Percentiles rank a stretch among this genome's conserved stretches.
phyloP scores from a whole-genome alignment of 2,888 invertebrate genomes.

The Chloroclystis v-ata region DNA sequence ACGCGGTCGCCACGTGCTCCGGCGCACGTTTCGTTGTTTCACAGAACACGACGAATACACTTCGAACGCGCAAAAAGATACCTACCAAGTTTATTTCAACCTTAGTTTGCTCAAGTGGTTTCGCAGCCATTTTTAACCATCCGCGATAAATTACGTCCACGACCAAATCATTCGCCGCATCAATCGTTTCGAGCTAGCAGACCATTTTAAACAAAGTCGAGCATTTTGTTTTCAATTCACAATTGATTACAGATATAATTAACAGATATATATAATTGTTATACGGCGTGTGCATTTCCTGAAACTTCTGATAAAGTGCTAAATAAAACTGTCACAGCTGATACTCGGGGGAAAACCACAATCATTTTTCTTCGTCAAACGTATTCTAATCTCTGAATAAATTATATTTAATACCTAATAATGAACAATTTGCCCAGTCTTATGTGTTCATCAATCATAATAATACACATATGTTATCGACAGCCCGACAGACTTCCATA shows the following conservation, averaged over 20 bases:
- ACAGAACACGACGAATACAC: constrained; percentile 24
- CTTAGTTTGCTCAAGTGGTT: background rate
- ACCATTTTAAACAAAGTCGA: constrained; percentile 29
- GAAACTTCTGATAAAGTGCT: constrained; percentile 43
- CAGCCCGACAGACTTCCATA: background rate
- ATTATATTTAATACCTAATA: no score
- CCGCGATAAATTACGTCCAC: background rate
- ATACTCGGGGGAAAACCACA: constrained; percentile 37
- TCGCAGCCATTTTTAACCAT: background rate
- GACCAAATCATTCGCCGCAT: constrained; percentile 6
- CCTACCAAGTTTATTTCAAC: constrained; percentile 2
- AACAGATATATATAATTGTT: no score
- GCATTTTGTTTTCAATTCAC: constrained; percentile 23
- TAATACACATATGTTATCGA: constrained; percentile 15
- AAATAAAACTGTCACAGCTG: constrained; percentile 45
- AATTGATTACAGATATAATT: constrained; percentile 36
- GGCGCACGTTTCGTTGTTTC: constrained; percentile 37
- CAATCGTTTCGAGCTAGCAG: constrained; percentile 21
- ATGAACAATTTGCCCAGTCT: no score
- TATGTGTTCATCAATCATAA: constrained; percentile 17
- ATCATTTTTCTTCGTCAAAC: constrained; percentile 27
- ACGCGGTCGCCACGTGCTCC: constrained; percentile 59
- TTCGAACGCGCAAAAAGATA: background rate
- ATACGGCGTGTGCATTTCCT: constrained; percentile 45
- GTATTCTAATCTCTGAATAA: constrained; percentile 1